A percentile compares a stretch with the other conserved stretches of the same genome.
Conservation (phyloP, 2,888 invertebrate genomes). For the Calameuta idolon region DNA sequence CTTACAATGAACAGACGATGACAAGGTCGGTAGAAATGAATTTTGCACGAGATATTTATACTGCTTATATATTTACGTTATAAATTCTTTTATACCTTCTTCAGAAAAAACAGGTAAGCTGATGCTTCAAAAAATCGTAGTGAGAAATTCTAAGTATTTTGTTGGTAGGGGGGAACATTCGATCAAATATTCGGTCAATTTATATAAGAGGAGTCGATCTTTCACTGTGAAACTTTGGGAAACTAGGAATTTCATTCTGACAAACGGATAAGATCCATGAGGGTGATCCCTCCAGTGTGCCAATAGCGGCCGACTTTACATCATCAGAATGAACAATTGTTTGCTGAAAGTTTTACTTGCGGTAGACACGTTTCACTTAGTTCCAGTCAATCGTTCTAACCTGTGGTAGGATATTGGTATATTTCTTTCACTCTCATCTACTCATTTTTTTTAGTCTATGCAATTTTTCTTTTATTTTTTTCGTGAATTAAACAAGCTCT, state of each 20-base stretch:
- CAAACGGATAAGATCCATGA: background rate
- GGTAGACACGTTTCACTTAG: conserved; percentile 53
- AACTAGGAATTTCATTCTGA: background rate
- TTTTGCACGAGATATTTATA: background rate
- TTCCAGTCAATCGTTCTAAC: conserved; percentile 45
- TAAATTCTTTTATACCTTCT: background rate
- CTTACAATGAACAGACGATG: conserved; percentile 88
- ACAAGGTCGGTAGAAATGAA: conserved; percentile 74
- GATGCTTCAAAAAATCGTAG: background rate
- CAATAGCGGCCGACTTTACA: background rate
- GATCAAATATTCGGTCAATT: background rate
- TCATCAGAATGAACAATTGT: conserved; percentile 35
- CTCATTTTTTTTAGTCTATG: conserved; percentile 7
- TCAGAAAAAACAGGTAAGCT: background rate
- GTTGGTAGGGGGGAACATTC: background rate
- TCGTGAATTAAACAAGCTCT: conserved; percentile 57
- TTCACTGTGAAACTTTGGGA: background rate
- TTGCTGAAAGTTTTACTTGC: conserved; percentile 56
- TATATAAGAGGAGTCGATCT: background rate
- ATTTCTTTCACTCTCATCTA: conserved; percentile 30
- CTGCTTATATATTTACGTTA: background rate
- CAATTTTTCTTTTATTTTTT: conserved; percentile 11
- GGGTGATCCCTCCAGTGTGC: background rate
- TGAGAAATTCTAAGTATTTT: background rate
- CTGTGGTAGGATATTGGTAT: conserved; percentile 30